These are phyloP conservation scores for Pollenia griseotomentosa DNA, from an alignment of 2,888 invertebrate species.

Conservation along the genomic window DNA sequence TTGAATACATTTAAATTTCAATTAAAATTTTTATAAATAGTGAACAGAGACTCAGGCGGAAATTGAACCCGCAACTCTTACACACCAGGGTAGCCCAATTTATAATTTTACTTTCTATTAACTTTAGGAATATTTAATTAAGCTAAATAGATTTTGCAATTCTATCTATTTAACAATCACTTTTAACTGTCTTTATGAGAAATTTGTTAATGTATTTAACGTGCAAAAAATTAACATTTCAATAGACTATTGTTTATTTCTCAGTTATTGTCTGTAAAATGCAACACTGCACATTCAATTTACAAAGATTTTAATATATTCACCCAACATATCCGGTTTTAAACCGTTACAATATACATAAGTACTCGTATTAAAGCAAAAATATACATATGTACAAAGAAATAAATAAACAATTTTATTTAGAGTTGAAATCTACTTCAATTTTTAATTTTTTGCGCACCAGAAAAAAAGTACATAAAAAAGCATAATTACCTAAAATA, in stretches of 20 bases:
- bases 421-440: not conserved
- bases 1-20: too few relatives aligned
- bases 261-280: conserved; percentile 61
- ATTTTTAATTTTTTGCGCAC: conserved; percentile 45
- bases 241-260: conserved; percentile 41
- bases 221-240: conserved; percentile 62
- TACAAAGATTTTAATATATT: conserved; percentile 40
- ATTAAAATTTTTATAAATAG: too few relatives aligned
- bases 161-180: too few relatives aligned
- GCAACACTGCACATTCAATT: conserved; percentile 67
- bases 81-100: too few relatives aligned
- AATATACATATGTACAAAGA: not conserved
- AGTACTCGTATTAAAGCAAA: conserved; percentile 16
- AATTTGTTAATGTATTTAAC: not conserved
- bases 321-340: conserved; percentile 61
- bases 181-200: not conserved
- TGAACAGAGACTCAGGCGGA: too few relatives aligned
- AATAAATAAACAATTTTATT: conserved; percentile 11
- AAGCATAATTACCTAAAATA: conserved; percentile 63
- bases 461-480: conserved; percentile 47
- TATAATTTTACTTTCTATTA: too few relatives aligned
- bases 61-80: too few relatives aligned
- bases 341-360: conserved; percentile 59
- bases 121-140: too few relatives aligned
- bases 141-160: too few relatives aligned